Evolutionary conservation across 2,797 vertebrate genomes (phyloP).

Genomic region (Caiman crocodilus): DNA sequence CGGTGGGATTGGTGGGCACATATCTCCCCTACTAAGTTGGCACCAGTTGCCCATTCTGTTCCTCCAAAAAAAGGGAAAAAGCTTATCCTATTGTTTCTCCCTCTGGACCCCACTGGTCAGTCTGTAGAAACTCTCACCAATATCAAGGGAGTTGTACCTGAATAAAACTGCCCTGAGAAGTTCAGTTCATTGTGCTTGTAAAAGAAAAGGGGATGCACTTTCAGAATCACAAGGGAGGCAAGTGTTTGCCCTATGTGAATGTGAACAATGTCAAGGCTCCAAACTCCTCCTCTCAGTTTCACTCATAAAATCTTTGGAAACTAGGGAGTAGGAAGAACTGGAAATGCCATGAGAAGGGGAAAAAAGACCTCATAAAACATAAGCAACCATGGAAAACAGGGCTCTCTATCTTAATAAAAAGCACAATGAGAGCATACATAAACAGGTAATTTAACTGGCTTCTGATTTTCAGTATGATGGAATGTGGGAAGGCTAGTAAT

Average conservation of each 20-base stretch:
- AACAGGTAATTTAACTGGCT: neutral
- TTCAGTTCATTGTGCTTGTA: neutral
- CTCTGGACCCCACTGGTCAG: neutral
- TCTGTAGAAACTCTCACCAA: neutral
- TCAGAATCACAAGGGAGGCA: neutral
- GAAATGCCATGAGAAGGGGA: neutral
- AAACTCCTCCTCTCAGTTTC: neutral
- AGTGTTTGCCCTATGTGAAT: conserved; percentile 13
- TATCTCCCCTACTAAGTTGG: too few relatives aligned
- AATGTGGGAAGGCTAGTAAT: neutral
- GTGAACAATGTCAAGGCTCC: rapidly evolving
- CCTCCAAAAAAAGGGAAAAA: neutral
- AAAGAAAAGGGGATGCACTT: neutral
- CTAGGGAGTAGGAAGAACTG: neutral
- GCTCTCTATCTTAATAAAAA: neutral
- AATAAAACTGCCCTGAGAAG: neutral
- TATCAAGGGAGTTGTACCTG: neutral
- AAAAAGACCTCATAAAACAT: neutral
- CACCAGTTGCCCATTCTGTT: neutral
- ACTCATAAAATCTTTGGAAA: neutral
- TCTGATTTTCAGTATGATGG: neutral
- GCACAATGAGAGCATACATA: rapidly evolving
- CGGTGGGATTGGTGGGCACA: too few relatives aligned
- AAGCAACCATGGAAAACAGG: neutral
- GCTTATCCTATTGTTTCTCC: neutral